Base-by-base conservation (phyloP, 2,888 invertebrate genomes). In the Chironomus riparius region DNA sequence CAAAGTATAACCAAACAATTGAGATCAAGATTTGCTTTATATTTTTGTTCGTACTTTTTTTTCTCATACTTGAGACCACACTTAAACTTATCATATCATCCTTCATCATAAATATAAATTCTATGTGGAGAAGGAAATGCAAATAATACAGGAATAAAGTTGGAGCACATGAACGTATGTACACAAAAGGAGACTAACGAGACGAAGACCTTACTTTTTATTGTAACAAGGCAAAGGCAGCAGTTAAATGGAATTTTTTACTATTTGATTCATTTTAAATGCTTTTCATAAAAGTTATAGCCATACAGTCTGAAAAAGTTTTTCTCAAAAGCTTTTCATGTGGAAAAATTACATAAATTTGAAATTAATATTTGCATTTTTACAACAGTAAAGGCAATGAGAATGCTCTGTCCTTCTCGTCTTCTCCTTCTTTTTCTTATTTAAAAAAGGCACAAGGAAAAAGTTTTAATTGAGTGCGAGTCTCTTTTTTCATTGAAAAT, bases 381-480 rank as follows among this genome's bases (percentile, higher is more conserved):
- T 22, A 24, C 13, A 13, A 21, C 22, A 5, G 21, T n/a, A 22
- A 21, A 21, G 65, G 65, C 65, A 62, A 18, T 1, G 21, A 24
- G 24, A 21, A 12, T 65, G 56, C 38, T 38, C 7, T 38, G 38
- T 38, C 28, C 28, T 28, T 5, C 5, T 5, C 5, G 1, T 4
- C 38, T 38, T 38, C 38, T 38, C 2, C 38, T 18, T 56, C 18
- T 56, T 56, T n/a, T n/a, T 50, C 4, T 50, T n/a, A n/a, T 18
- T 15, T 5, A 56, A 18, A 56, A 56, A 56, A 15, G 15, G 56
- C 56, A 56, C n/a, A 56, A 56, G 56, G 65, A 24, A 65, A 72
- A 72, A 72, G 38, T 72, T 72, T 61, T 72, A 72, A 72, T 72
- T 72, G 72, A 72, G 48, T 38, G 68, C 47, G 15, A 28, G 13